Evolutionary conservation across 2,888 invertebrate genomes (phyloP), one percentile per base, ranked within the genome.

Genomic region (Drosophila tanythrix): DNA sequence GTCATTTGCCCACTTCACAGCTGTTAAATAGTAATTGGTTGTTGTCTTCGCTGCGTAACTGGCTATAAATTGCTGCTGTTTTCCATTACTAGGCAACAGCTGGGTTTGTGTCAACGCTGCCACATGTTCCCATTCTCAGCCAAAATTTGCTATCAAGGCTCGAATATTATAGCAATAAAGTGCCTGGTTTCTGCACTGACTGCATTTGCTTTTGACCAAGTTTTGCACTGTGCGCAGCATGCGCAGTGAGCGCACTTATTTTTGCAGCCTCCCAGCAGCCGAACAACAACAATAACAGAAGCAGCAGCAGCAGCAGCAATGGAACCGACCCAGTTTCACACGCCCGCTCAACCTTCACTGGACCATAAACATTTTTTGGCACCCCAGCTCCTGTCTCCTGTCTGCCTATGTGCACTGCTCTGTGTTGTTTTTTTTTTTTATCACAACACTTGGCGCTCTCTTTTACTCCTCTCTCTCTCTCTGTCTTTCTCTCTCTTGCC

Each of bases 381-480:
- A 81, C 76, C 58, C 58, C 53, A 66, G 40, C 70, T 43, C 50
- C 50, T 71, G 64, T 63, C 76, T 65, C 56, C 46, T 25, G 25
- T 25, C 25, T 46, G 25, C 25, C 25, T 25, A 25, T 46, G 15
- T 76, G 71, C 63, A 57, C 50, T 67, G 65, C 52, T 46, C 50
- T 59, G 61, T 70, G 15, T 21, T 46, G 11, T 11, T 43, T 11
- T 43, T 21, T 11, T 10, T 46, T 66, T 84, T 83, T 76, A 89
- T 87, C 84, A 85, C 73, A 85, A 89, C 88, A 83, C 64, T 73
- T 52, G 46, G n/a, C 25, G 69, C 65, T 67, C 73, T 77, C 76
- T 68, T 21, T 40, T 51, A 29, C 29, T 5, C 25, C 11, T 27
- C 56, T 63, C 21, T 21, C 21, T 21, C 55, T 62, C 56, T 62